phyloP scores from a whole-genome alignment of 1,140 invertebrate species.

The Ceratitis capitata region DNA sequence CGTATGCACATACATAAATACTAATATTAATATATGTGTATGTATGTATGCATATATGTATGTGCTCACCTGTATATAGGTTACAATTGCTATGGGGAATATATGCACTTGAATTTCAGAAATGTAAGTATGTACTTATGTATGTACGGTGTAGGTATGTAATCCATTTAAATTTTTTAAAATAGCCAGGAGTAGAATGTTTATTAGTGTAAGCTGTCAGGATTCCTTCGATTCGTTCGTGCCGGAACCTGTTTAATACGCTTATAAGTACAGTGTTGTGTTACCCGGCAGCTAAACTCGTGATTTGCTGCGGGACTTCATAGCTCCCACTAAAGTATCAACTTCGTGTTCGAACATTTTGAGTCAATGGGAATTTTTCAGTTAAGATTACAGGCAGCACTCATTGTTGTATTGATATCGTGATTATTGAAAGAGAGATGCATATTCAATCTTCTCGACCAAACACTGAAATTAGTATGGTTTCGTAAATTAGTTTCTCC shows the following conservation, averaged over 20 bases:
- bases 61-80: background rate
- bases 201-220: slow-evolving; percentile 22
- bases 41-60: no score
- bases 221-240: background rate
- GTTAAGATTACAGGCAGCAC: slow-evolving; percentile 3
- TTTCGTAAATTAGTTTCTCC: slow-evolving; percentile 2
- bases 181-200: slow-evolving; percentile 14
- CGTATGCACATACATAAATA: background rate
- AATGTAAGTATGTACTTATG: background rate
- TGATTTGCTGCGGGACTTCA: background rate
- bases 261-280: slow-evolving; percentile 8
- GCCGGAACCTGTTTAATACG: background rate
- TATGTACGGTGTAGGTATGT: background rate
- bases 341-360: background rate
- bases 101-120: background rate
- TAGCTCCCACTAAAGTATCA: slow-evolving; percentile 17
- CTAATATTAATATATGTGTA: no score
- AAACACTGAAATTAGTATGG: slow-evolving; percentile 1
- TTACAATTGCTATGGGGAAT: background rate
- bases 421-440: slow-evolving; percentile 30
- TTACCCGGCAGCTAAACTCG: slow-evolving; percentile 27
- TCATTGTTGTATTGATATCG: slow-evolving; percentile 1
- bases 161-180: background rate
- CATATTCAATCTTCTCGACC: background rate
- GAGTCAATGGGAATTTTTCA: background rate